phyloP scores from a whole-genome alignment of 2,113 vertebrate genomes.

The Gopherus evgoodei region DNA sequence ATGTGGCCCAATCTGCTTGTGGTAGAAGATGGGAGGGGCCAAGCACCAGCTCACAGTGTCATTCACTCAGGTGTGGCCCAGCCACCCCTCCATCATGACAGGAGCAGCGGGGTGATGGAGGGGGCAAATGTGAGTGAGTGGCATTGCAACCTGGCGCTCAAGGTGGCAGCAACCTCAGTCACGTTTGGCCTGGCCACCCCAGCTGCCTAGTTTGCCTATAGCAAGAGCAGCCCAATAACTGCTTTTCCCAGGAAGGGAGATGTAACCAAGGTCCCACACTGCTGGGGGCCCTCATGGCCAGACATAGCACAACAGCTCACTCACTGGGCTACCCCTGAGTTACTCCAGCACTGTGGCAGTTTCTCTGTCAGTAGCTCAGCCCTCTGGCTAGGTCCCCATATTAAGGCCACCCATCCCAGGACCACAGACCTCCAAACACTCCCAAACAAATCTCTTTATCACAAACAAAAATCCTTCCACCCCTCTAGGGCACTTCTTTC shows the following conservation, averaged over 20 bases:
- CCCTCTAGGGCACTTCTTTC: neutral
- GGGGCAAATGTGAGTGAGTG: neutral
- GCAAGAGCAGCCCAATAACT: neutral
- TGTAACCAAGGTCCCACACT: neutral
- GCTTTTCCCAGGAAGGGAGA: neutral
- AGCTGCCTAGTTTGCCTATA: neutral
- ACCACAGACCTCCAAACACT: neutral
- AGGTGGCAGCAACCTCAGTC: neutral
- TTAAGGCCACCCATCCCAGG: neutral
- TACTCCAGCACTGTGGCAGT: neutral
- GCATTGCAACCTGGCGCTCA: neutral
- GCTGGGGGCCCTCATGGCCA: neutral
- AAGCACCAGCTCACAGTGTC: neutral
- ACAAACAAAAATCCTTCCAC: neutral
- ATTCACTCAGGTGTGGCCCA: neutral
- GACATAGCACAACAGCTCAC: neutral
- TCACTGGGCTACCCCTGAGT: neutral
- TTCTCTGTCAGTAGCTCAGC: neutral
- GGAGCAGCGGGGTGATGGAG: too few species aligned
- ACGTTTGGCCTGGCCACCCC: too few species aligned
- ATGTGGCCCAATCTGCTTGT: neutral
- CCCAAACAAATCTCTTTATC: neutral
- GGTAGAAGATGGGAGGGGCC: neutral
- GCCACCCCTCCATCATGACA: neutral
- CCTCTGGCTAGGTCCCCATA: neutral